phyloP scores from a whole-genome alignment of 2,113 vertebrate genomes.

The Tretioscincus oriximinensis region DNA sequence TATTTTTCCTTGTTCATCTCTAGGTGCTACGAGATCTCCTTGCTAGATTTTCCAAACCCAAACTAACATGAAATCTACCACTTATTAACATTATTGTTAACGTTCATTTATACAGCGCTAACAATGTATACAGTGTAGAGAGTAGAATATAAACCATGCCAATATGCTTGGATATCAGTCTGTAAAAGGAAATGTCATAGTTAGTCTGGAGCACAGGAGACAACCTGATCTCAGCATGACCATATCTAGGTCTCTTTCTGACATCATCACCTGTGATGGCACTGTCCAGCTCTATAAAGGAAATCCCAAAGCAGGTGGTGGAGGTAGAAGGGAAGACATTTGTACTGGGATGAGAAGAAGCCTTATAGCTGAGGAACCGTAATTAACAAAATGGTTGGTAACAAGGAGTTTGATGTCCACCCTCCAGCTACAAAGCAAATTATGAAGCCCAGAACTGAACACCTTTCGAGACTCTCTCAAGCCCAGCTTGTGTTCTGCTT shows the following conservation, averaged over 20 bases:
- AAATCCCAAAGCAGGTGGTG: background rate
- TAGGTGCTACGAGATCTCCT: too few relatives aligned
- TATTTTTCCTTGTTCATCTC: too few relatives aligned
- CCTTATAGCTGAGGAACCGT: background rate
- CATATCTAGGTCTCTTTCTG: background rate
- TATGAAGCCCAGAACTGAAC: background rate
- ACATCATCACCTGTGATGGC: background rate
- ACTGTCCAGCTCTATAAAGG: background rate
- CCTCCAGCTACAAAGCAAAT: background rate
- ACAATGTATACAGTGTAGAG: too few relatives aligned
- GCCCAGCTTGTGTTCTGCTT: conserved; percentile 4
- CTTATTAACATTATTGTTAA: too few relatives aligned
- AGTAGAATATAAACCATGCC: background rate
- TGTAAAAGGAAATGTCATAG: background rate
- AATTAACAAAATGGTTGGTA: background rate
- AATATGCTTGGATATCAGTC: background rate
- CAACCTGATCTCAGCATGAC: background rate
- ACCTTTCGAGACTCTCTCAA: background rate
- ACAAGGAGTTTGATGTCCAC: background rate
- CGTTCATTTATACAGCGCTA: too few relatives aligned
- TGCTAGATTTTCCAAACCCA: too few relatives aligned
- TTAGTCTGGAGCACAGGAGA: background rate
- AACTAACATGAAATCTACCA: too few relatives aligned
- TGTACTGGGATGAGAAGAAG: background rate
- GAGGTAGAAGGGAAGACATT: background rate